Percentiles rank a stretch among this genome's conserved stretches.
Conservation (phyloP, 2,888 invertebrate genomes). For the Megastigmus dorsalis region DNA sequence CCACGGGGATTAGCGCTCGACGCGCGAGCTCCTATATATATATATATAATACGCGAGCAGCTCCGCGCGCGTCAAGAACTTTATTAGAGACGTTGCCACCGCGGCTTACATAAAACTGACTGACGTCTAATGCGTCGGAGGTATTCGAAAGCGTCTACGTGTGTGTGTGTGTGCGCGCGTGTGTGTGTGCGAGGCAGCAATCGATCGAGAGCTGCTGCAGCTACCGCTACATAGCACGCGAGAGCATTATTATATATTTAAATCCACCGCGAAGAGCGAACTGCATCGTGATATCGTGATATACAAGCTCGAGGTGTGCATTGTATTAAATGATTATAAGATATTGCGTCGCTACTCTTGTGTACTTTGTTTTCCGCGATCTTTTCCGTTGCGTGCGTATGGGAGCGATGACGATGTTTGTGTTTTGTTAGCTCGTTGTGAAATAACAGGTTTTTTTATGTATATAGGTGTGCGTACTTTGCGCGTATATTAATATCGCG, state of each 20-base stretch:
- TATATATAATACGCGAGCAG: no score
- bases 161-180: no score
- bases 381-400: no score
- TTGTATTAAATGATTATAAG: neutral
- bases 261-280: neutral
- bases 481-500: no score
- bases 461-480: no score
- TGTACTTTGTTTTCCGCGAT: neutral
- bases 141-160: slow-evolving; percentile 41
- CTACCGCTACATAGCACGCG: no score
- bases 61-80: slow-evolving; percentile 46
- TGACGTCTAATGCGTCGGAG: slow-evolving; percentile 39
- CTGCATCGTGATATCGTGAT: neutral
- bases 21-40: no score
- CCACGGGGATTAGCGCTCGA: slow-evolving; percentile 18
- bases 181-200: no score
- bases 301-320: neutral
- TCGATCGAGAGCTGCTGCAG: neutral
- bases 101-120: slow-evolving; percentile 31
- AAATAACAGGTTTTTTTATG: no score
- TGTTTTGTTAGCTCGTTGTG: no score
- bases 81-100: slow-evolving; percentile 50
- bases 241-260: neutral
- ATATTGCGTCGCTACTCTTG: neutral
- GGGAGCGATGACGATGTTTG: no score